Evolutionary conservation across 1,140 invertebrate genomes (phyloP).

Genomic region (Proctacanthus coquilletti): DNA sequence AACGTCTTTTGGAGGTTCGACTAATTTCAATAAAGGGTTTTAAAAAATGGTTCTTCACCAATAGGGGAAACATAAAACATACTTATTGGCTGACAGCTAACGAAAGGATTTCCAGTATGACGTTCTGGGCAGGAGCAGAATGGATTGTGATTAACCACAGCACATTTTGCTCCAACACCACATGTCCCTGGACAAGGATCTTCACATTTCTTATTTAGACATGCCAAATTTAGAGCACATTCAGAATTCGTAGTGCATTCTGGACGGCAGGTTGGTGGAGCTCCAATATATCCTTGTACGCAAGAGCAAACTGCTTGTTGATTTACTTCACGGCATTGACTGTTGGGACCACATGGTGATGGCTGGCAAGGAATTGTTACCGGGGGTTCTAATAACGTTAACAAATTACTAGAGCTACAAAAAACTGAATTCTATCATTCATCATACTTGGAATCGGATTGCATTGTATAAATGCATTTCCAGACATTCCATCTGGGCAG

Average conservation of each 20-base stretch:
- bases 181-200: slow-evolving; percentile 54
- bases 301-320: slow-evolving; percentile 51
- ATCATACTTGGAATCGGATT: slow-evolving; percentile 34
- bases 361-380: slow-evolving; percentile 41
- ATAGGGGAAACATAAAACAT: slow-evolving; percentile 3
- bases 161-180: slow-evolving; percentile 44
- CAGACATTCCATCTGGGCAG: slow-evolving; percentile 49
- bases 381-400: slow-evolving; percentile 36
- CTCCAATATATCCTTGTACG: slow-evolving; percentile 44
- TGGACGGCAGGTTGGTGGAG: slow-evolving; percentile 47
- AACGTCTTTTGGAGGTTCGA: slow-evolving; percentile 33
- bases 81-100: slow-evolving; percentile 34
- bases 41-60: background rate
- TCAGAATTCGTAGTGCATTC: slow-evolving; percentile 51
- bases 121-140: slow-evolving; percentile 51
- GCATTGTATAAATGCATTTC: slow-evolving; percentile 38
- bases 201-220: slow-evolving; percentile 49
- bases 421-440: slow-evolving; percentile 26
- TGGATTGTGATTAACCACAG: slow-evolving; percentile 45
- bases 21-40: slow-evolving; percentile 7
- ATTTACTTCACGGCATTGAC: slow-evolving; percentile 43
- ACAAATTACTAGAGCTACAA: background rate
- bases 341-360: slow-evolving; percentile 47
- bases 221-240: slow-evolving; percentile 43
- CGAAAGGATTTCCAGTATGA: slow-evolving; percentile 58